Evolutionary conservation across 2,888 invertebrate genomes (phyloP), one percentile per base, ranked within the genome.

Genomic region (Gibbula magus): DNA sequence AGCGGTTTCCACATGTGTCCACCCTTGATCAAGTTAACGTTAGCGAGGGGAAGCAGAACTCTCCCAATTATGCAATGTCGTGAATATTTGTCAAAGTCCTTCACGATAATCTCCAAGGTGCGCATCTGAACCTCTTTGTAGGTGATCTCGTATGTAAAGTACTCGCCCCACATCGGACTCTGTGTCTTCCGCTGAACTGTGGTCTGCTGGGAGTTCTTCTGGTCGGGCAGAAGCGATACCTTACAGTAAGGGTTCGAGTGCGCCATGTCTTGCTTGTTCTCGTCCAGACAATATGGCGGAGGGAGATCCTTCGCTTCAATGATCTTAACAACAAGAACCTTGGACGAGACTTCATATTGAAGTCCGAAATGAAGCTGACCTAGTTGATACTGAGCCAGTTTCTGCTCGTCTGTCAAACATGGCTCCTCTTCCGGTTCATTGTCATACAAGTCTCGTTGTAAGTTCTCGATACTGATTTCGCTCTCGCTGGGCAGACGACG

Each of bases 31-130:
- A 93, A 88, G 83, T 93, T 93, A 78, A 93, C 86, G 67, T 91
- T 89, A 51, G 88, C 90, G 45, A 93, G 89, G 0, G 92, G 91
- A 56, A 93, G 87, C 53, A 92, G 90, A 7, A 93, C 91, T 86
- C 93, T 91, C 3, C 93, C 93, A 51, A 93, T 91, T 75, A 93
- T 92, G 84, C 93, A 92, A 84, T 93, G 93, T 7, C 93, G 89
- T 20, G 93, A 93, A 86, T 89, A 93, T 85, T 93, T 93, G 87
- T 93, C 93, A 87, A 93, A 93, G 88, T 93, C 93, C 84, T 93
- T 93, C 45, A 93, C 90, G 32, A 91, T 89, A 78, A 93, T 91
- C 86, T 93, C 92, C 56, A 93, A 89, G 3, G 92, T 93, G 77
- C 93, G 84, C 79, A 91, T 88, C 79, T 92, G 91, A 0, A 90